phyloP scores from a whole-genome alignment of 2,888 invertebrate genomes.

The Rapana venosa region DNA sequence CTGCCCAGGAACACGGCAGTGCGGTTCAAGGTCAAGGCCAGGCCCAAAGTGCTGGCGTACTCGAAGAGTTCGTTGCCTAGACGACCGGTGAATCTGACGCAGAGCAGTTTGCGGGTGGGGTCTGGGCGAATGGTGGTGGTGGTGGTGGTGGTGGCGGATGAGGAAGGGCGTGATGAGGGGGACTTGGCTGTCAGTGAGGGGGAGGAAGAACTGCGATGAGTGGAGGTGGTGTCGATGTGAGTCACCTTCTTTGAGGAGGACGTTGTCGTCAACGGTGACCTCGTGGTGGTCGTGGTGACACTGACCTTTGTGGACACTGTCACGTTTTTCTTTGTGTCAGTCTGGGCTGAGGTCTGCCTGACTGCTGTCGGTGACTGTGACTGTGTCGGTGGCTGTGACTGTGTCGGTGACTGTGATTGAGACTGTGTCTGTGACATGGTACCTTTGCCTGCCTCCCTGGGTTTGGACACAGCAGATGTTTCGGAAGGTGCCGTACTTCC shows the following conservation, averaged over 20 bases:
- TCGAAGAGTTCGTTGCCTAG: constrained; percentile 43
- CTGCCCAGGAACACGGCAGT: constrained; percentile 21
- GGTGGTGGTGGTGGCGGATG: background rate
- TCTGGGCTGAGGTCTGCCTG: too few relatives aligned
- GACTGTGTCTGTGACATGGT: too few relatives aligned
- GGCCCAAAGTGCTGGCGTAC: constrained; percentile 33
- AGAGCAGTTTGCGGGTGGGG: background rate
- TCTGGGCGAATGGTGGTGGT: background rate
- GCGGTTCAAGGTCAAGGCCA: constrained; percentile 36
- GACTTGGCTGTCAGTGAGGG: too few relatives aligned
- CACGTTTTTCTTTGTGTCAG: too few relatives aligned
- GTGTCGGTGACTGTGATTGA: too few relatives aligned
- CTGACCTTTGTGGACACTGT: background rate
- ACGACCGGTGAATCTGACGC: constrained; percentile 12
- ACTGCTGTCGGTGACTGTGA: too few relatives aligned
- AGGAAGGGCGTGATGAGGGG: too few relatives aligned
- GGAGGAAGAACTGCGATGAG: background rate
- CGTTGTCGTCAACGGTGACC: background rate
- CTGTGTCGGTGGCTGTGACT: too few relatives aligned
- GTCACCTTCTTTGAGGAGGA: too few relatives aligned
- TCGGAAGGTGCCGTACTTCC: background rate
- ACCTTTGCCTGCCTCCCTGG: too few relatives aligned
- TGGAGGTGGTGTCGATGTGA: background rate
- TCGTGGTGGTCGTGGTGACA: background rate
- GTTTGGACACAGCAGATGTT: too few relatives aligned